A percentile compares a stretch with the other conserved stretches of the same genome.
Evolutionary conservation across 1,140 invertebrate species (phyloP).

Genomic region (Cherax quadricarinatus): DNA sequence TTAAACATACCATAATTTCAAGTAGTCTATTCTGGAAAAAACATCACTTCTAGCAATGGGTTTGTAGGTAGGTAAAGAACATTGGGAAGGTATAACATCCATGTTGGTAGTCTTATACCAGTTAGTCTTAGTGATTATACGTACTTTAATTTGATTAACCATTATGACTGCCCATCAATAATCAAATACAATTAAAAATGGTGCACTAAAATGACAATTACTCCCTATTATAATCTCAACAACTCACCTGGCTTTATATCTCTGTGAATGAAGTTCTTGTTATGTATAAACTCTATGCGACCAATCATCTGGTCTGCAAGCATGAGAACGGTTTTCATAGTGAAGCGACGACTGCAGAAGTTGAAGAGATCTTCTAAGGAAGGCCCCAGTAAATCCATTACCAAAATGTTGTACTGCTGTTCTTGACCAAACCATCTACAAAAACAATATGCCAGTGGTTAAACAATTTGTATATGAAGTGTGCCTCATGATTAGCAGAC

Average conservation of each 20-base stretch:
- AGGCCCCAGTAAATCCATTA: constrained; percentile 83
- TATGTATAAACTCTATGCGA: constrained; percentile 83
- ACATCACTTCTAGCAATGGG: no score
- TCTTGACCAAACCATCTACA: constrained; percentile 81
- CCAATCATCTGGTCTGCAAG: constrained; percentile 82
- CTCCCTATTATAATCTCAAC: neutral
- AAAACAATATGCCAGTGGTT: neutral
- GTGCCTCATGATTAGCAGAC: no score
- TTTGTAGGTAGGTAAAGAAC: no score
- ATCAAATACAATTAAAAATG: no score
- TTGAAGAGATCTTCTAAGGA: constrained; percentile 83
- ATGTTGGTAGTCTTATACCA: no score
- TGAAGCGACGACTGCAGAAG: constrained; percentile 82
- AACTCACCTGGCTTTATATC: constrained; percentile 76
- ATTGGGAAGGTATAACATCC: no score
- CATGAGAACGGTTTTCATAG: constrained; percentile 84
- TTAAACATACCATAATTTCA: no score
- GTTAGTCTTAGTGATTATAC: no score
- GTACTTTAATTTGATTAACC: no score
- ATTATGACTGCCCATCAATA: no score
- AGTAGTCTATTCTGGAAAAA: no score
- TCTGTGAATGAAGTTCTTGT: constrained; percentile 83
- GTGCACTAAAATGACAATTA: neutral
- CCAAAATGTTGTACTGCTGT: constrained; percentile 81
- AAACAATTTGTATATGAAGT: no score